Evolutionary conservation across 2,888 invertebrate genomes (phyloP).

Genomic region (Drosophila sordidapex): DNA sequence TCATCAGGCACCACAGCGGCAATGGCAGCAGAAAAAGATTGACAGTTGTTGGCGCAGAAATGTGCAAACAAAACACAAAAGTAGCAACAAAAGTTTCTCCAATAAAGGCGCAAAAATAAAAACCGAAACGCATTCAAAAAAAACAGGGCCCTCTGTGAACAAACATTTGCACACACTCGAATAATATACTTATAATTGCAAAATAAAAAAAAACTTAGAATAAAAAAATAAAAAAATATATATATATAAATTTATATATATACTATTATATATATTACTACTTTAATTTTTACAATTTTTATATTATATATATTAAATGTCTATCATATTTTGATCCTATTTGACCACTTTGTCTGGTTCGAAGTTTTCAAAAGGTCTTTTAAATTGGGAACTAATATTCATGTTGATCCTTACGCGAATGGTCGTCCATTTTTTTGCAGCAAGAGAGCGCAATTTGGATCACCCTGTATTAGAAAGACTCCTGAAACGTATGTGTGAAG

Average conservation of each 20-base stretch:
- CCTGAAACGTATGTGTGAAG: constrained; percentile 49
- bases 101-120: constrained; percentile 61
- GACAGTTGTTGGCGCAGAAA: constrained; percentile 77
- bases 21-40: constrained; percentile 59
- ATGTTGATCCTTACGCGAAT: not conserved
- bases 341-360: not conserved
- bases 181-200: too few relatives aligned
- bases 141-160: constrained; percentile 51
- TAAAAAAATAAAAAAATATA: not conserved
- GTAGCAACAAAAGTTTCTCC: constrained; percentile 67
- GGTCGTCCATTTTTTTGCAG: not conserved
- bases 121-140: constrained; percentile 59
- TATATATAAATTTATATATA: not conserved
- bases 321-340: not conserved
- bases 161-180: too few relatives aligned
- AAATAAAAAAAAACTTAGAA: not conserved
- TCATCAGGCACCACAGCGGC: constrained; percentile 41
- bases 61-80: constrained; percentile 74
- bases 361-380: not conserved
- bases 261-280: not conserved
- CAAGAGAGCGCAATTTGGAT: not conserved
- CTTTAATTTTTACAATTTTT: not conserved
- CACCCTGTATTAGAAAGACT: constrained; percentile 60
- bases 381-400: not conserved
- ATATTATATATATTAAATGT: not conserved